phyloP scores from a whole-genome alignment of 2,113 vertebrate genomes.

The Phoenicopterus ruber region DNA sequence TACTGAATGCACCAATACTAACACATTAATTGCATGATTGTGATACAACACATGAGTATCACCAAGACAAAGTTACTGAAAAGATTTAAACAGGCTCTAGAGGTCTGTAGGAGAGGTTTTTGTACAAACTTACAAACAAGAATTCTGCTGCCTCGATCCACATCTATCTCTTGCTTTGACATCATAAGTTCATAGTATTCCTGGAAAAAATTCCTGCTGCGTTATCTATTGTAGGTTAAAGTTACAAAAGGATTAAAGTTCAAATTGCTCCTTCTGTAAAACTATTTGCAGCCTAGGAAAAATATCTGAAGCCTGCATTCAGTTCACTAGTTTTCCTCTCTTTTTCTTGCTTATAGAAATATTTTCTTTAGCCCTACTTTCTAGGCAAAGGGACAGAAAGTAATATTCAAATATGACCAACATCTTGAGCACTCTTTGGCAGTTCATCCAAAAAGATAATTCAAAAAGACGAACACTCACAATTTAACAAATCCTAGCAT shows the following conservation, averaged over 20 bases:
- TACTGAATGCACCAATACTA: not conserved
- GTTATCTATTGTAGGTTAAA: not conserved
- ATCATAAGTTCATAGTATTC: not conserved
- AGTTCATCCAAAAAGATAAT: not conserved
- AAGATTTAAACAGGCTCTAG: not conserved
- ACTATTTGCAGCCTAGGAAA: not conserved
- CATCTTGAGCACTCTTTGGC: not conserved
- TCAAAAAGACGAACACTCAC: not conserved
- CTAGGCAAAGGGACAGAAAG: not conserved
- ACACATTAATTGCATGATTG: rapidly evolving
- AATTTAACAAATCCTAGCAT: not conserved
- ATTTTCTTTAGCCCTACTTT: not conserved
- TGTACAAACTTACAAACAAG: not conserved
- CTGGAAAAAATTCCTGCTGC: not conserved
- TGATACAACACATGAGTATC: not conserved
- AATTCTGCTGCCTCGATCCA: not conserved
- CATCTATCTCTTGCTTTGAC: not conserved
- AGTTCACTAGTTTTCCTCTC: not conserved
- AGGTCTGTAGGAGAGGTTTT: not conserved
- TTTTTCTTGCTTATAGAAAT: not conserved
- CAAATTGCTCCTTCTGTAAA: not conserved
- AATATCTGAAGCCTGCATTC: not conserved
- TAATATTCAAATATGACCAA: not conserved
- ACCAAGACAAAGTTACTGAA: not conserved
- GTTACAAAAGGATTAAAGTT: constrained; percentile 25